Evolutionary conservation across 2,888 invertebrate genomes (phyloP).

Genomic region (Chrysomela aeneicollis): DNA sequence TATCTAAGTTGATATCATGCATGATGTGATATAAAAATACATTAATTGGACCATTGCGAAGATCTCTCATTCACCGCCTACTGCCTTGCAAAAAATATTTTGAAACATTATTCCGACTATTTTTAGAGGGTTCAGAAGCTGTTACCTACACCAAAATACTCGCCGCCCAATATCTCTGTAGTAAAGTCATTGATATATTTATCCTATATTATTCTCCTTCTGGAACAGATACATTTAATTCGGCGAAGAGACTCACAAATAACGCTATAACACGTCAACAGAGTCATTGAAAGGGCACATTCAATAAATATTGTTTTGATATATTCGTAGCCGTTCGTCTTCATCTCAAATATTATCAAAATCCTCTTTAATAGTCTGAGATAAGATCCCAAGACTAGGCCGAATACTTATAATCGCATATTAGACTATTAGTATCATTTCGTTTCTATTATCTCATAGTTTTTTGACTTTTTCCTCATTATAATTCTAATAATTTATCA

Average conservation of each 20-base stretch:
- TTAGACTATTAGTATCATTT: too few species aligned
- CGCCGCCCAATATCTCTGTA: conserved; percentile 9
- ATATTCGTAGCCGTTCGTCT: too few species aligned
- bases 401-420: too few species aligned
- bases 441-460: too few species aligned
- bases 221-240: conserved; percentile 2
- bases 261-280: conserved; percentile 10
- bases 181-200: conserved; percentile 21
- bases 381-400: too few species aligned
- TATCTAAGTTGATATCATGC: conserved; percentile 11
- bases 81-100: conserved; percentile 40
- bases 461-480: too few species aligned
- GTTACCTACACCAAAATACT: conserved; percentile 11
- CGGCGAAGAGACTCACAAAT: conserved; percentile 15
- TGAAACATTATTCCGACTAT: conserved; percentile 32
- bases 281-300: too few species aligned
- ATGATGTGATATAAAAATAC: conserved; percentile 18
- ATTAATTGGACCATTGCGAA: conserved; percentile 24
- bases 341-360: too few species aligned
- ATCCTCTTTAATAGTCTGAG: too few species aligned
- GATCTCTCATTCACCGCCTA: conserved; percentile 34
- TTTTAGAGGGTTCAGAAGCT: conserved; percentile 34
- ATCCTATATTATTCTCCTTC: conserved; percentile 9
- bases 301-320: too few species aligned
- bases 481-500: too few species aligned